A percentile compares a stretch with the other conserved stretches of the same genome.
Evolutionary conservation across 2,888 invertebrate genomes (phyloP).

Genomic region (Meganola albula): DNA sequence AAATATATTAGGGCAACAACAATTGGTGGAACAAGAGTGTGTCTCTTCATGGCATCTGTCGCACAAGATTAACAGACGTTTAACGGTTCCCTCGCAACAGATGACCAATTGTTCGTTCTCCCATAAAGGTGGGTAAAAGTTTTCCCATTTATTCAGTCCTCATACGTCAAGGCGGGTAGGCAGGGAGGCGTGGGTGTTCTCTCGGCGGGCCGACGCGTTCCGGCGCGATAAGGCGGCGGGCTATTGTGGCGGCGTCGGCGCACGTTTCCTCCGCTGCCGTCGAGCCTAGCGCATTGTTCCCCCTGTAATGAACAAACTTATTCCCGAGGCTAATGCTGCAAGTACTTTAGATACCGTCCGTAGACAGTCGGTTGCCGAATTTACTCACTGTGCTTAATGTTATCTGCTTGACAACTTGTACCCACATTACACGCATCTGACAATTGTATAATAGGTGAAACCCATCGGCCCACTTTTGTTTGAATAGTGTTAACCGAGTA

Average conservation of each 20-base stretch:
- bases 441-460: conserved; percentile 48
- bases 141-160: conserved; percentile 76
- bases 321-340: conserved; percentile 67
- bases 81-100: conserved; percentile 60
- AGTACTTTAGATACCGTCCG: too few species aligned
- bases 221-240: conserved; percentile 72
- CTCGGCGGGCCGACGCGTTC: conserved; percentile 59
- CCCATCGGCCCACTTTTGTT: conserved; percentile 66
- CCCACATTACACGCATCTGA: conserved; percentile 41
- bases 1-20: conserved; percentile 33
- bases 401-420: conserved; percentile 59
- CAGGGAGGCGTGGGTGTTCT: conserved; percentile 20
- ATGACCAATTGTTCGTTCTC: conserved; percentile 75
- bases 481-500: conserved; percentile 60
- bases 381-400: conserved; percentile 52
- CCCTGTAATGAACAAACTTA: conserved; percentile 76
- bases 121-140: conserved; percentile 69
- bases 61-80: conserved; percentile 58
- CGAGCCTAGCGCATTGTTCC: conserved; percentile 72
- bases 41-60: conserved; percentile 36
- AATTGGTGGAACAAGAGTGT: conserved; percentile 37
- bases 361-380: conserved; percentile 64
- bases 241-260: conserved; percentile 74
- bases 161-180: conserved; percentile 59
- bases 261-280: conserved; percentile 74